phyloP scores from a whole-genome alignment of 1,140 invertebrate genomes.

The Cydia strobilella region DNA sequence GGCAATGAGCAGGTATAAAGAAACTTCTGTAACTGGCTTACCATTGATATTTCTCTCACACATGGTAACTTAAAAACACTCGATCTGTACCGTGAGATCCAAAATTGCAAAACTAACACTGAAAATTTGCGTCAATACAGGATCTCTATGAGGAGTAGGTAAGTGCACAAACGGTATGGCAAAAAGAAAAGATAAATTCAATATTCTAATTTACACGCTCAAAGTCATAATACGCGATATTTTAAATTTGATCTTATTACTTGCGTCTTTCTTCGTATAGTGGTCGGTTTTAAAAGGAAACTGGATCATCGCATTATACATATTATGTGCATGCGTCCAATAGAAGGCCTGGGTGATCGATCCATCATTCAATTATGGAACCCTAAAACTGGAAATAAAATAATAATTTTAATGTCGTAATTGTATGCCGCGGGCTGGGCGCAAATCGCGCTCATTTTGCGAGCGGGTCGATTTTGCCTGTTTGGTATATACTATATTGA shows the following conservation, averaged over 20 bases:
- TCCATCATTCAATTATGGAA: slow-evolving; percentile 21
- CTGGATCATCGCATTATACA: not conserved
- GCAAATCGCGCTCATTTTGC: slow-evolving; percentile 62
- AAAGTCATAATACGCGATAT: too few species aligned
- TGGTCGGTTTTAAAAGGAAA: not conserved
- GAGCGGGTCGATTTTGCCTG: slow-evolving; percentile 56
- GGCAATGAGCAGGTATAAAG: not conserved
- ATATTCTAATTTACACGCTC: too few species aligned
- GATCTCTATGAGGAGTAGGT: too few species aligned
- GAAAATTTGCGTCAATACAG: too few species aligned
- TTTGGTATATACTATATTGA: slow-evolving; percentile 67
- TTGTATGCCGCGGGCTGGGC: slow-evolving; percentile 68
- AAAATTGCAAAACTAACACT: too few species aligned
- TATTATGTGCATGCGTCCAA: not conserved
- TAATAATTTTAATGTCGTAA: slow-evolving; percentile 80
- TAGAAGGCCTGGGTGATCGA: not conserved
- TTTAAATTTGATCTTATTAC: too few species aligned
- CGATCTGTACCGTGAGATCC: not conserved
- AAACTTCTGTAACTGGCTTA: not conserved
- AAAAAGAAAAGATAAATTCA: too few species aligned
- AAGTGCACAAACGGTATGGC: too few species aligned
- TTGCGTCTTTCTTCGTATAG: not conserved
- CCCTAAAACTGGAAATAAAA: slow-evolving; percentile 76
- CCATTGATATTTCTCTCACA: not conserved
- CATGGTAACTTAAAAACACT: not conserved